Conservation (phyloP, 2,888 invertebrate species). For the Platycnemis pennipes region DNA sequence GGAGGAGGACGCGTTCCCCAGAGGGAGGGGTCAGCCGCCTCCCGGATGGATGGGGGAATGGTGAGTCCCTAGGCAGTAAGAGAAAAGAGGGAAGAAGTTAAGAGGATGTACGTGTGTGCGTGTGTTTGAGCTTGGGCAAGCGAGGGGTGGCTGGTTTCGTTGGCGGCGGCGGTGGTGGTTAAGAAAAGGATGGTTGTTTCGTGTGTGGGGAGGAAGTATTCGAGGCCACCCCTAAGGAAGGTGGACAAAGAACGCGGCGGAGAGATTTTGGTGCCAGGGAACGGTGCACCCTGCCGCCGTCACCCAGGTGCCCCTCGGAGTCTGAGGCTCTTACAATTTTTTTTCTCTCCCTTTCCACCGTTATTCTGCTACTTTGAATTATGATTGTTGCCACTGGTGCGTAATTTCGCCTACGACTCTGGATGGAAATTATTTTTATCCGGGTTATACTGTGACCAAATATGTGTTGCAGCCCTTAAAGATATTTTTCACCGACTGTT, state of each 20-base stretch:
- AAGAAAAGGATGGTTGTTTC: not conserved
- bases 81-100: not conserved
- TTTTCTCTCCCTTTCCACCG: not conserved
- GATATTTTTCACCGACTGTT: too few relatives aligned
- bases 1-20: not conserved
- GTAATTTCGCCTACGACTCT: too few relatives aligned
- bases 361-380: not conserved
- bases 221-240: not conserved
- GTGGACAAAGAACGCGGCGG: not conserved
- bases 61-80: conserved; percentile 64
- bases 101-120: not conserved
- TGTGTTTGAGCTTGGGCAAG: not conserved
- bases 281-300: not conserved
- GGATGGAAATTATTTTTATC: too few relatives aligned
- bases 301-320: not conserved
- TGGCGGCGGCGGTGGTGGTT: not conserved
- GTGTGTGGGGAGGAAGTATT: not conserved
- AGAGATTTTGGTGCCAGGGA: not conserved
- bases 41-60: conserved; percentile 27
- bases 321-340: not conserved
- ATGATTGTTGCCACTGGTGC: too few relatives aligned
- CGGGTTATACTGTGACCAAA: too few relatives aligned
- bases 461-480: too few relatives aligned
- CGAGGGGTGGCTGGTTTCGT: not conserved
- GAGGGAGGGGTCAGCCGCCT: conserved; percentile 33